These are phyloP conservation scores for Fratercula arctica DNA, from an alignment of 2,797 vertebrate genomes.

Conservation along the genomic window DNA sequence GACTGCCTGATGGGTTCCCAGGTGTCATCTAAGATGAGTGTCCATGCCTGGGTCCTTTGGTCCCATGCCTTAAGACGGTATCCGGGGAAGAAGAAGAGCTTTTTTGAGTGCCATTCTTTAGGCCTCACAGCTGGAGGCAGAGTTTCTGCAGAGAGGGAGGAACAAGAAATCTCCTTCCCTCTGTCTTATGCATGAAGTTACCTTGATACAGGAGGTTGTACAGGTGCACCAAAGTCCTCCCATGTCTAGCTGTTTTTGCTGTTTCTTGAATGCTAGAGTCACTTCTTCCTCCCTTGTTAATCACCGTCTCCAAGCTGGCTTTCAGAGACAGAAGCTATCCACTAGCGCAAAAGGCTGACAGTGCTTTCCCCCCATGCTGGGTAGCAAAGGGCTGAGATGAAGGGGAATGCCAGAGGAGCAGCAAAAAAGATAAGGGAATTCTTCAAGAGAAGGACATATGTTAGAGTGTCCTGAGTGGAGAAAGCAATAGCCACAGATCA, in stretches of 20 bases:
- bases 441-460: not conserved
- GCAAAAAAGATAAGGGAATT: not conserved
- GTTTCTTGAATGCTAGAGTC: not conserved
- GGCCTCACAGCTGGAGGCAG: not conserved
- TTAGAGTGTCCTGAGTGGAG: not conserved
- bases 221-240: not conserved
- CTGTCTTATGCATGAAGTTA: not conserved
- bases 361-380: not conserved
- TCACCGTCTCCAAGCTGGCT: not conserved
- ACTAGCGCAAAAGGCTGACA: not conserved
- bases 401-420: not conserved
- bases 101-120: not conserved
- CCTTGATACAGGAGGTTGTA: not conserved
- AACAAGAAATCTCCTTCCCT: not conserved
- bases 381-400: constrained; percentile 12
- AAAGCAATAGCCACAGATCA: not conserved
- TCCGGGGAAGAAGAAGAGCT: not conserved
- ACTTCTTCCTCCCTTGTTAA: not conserved
- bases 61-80: not conserved
- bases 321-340: not conserved
- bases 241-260: not conserved
- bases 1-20: not conserved
- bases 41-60: not conserved
- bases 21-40: not conserved
- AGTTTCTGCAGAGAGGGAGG: not conserved